Evolutionary conservation across 2,113 vertebrate species (phyloP).

Genomic region (Corythaixoides concolor): DNA sequence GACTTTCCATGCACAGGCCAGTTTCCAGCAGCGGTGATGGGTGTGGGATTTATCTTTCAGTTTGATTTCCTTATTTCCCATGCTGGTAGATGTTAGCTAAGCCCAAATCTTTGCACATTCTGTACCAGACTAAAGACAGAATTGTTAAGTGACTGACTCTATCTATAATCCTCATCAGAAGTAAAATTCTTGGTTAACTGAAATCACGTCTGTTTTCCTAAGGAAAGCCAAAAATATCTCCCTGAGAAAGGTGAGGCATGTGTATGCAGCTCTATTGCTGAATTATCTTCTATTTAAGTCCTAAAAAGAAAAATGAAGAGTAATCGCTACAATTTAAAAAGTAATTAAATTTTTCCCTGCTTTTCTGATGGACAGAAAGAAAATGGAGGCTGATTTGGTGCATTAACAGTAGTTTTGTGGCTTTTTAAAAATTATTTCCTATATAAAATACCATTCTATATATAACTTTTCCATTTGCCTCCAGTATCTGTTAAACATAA

Average conservation of each 20-base stretch:
- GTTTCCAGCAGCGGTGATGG: neutral
- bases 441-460: neutral
- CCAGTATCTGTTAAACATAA: neutral
- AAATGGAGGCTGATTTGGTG: neutral
- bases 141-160: neutral
- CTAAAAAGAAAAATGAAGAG: neutral
- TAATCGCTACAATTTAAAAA: neutral
- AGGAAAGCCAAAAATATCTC: neutral
- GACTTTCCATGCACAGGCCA: neutral
- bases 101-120: neutral
- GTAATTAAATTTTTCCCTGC: neutral
- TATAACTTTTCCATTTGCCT: neutral
- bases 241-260: neutral
- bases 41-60: neutral
- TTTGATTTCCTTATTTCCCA: neutral
- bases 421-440: neutral
- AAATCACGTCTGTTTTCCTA: neutral
- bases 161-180: neutral
- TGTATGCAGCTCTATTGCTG: neutral
- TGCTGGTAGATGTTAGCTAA: neutral
- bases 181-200: neutral
- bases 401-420: neutral
- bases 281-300: neutral
- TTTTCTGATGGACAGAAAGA: neutral
- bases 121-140: neutral